A percentile compares a stretch with the other conserved stretches of the same genome.
phyloP scores from a whole-genome alignment of 2,113 vertebrate genomes.

The Neogale vison region DNA sequence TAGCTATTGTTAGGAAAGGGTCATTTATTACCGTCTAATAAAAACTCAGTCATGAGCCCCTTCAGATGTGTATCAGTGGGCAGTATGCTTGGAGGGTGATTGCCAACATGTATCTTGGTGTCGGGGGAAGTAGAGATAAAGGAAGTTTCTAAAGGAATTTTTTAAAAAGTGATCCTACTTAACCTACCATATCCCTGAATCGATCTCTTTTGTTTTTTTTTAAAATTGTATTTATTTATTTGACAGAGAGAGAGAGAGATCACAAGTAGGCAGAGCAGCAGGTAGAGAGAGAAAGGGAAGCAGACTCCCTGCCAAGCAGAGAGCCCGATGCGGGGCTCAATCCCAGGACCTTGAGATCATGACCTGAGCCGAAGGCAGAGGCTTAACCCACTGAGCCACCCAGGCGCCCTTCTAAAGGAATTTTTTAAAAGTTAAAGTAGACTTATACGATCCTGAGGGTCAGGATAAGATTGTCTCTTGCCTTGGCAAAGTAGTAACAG shows the following conservation, averaged over 20 bases:
- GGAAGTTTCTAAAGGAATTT: not conserved
- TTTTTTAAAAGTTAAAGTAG: not conserved
- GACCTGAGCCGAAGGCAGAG: too few relatives aligned
- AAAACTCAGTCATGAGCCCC: not conserved
- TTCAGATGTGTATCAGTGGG: not conserved
- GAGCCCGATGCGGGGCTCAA: too few relatives aligned
- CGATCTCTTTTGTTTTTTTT: too few relatives aligned
- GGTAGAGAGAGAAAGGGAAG: too few relatives aligned
- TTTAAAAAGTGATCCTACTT: not conserved
- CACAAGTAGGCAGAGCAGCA: too few relatives aligned
- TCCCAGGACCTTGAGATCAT: too few relatives aligned
- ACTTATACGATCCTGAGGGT: not conserved
- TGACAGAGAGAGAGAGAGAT: too few relatives aligned
- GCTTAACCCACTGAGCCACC: too few relatives aligned
- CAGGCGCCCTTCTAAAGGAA: not conserved
- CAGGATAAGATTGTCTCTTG: not conserved
- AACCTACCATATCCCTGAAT: too few relatives aligned
- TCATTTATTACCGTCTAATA: not conserved
- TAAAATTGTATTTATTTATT: too few relatives aligned
- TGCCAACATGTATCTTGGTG: not conserved
- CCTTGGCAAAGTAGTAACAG: not conserved
- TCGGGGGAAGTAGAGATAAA: not conserved
- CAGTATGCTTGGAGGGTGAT: not conserved
- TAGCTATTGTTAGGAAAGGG: not conserved
- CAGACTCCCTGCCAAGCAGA: too few relatives aligned